Evolutionary conservation across 2,888 invertebrate species (phyloP).

Genomic region (Crocallis elinguaria): DNA sequence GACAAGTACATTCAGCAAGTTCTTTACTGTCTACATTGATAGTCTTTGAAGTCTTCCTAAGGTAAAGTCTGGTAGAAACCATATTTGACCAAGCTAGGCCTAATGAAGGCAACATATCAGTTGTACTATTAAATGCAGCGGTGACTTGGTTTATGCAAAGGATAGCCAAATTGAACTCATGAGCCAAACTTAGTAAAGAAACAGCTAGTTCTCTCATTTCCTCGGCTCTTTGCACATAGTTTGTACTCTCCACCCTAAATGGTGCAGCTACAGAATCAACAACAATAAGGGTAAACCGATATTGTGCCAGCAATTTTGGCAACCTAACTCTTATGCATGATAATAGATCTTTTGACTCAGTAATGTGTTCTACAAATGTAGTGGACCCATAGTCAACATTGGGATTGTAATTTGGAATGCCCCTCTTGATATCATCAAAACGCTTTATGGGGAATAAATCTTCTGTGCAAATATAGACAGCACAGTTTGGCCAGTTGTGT

Average conservation of each 20-base stretch:
- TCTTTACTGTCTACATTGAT: constrained; percentile 18
- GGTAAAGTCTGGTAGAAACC: constrained; percentile 63
- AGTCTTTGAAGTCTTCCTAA: constrained; percentile 48
- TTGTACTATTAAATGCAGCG: constrained; percentile 55
- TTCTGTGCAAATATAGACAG: constrained; percentile 91
- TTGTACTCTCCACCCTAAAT: constrained; percentile 69
- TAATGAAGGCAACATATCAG: constrained; percentile 64
- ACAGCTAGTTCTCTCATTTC: constrained; percentile 72
- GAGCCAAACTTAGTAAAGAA: constrained; percentile 57
- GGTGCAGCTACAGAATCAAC: constrained; percentile 79
- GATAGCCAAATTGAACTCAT: constrained; percentile 62
- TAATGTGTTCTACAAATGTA: constrained; percentile 74
- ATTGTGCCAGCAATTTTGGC: constrained; percentile 59
- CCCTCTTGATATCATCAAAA: constrained; percentile 65
- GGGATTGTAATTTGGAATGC: constrained; percentile 41
- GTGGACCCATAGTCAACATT: constrained; percentile 59
- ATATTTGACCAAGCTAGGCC: constrained; percentile 81
- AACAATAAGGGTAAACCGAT: constrained; percentile 59
- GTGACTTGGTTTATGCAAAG: constrained; percentile 79
- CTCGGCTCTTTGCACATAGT: constrained; percentile 75
- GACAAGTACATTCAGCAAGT: constrained; percentile 36
- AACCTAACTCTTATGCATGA: constrained; percentile 68
- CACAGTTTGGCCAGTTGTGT: constrained; percentile 84
- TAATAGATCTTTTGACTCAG: constrained; percentile 68
- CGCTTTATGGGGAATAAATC: constrained; percentile 84